A percentile compares a stretch with the other conserved stretches of the same genome.
phyloP scores from a whole-genome alignment of 2,113 vertebrate genomes.

The Trematocara zebra region DNA sequence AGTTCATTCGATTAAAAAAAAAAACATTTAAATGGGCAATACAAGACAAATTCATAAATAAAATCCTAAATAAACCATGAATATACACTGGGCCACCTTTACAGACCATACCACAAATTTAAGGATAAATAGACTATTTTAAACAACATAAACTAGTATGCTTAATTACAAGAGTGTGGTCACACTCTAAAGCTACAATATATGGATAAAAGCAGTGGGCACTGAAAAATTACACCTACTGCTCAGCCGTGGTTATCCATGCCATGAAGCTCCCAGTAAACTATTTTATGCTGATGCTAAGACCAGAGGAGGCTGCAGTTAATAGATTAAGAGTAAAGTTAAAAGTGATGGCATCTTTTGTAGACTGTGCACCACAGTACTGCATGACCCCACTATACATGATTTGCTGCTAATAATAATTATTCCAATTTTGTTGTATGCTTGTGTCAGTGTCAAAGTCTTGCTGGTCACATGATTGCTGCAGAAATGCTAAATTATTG shows the following conservation, averaged over 20 bases:
- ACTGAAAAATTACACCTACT: background rate
- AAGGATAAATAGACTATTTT: background rate
- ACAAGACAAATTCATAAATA: background rate
- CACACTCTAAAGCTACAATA: background rate
- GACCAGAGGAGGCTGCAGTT: background rate
- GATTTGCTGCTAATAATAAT: background rate
- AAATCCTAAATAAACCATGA: background rate
- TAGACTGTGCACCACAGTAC: background rate
- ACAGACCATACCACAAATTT: background rate
- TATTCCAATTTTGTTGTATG: background rate
- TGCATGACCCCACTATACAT: background rate
- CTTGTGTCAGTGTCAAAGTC: background rate
- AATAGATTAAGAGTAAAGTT: background rate
- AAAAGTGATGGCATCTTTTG: background rate
- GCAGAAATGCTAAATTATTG: background rate
- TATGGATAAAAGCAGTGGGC: background rate
- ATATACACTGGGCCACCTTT: background rate
- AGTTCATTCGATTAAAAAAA: rapidly evolving
- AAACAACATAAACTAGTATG: background rate
- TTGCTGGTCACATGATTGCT: background rate
- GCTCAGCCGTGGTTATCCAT: background rate
- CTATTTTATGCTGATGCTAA: background rate
- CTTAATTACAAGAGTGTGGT: background rate
- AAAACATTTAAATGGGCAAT: background rate
- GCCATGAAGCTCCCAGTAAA: background rate